Evolutionary conservation across 2,113 vertebrate species (phyloP).

Genomic region (Brachionichthys hirsutus): DNA sequence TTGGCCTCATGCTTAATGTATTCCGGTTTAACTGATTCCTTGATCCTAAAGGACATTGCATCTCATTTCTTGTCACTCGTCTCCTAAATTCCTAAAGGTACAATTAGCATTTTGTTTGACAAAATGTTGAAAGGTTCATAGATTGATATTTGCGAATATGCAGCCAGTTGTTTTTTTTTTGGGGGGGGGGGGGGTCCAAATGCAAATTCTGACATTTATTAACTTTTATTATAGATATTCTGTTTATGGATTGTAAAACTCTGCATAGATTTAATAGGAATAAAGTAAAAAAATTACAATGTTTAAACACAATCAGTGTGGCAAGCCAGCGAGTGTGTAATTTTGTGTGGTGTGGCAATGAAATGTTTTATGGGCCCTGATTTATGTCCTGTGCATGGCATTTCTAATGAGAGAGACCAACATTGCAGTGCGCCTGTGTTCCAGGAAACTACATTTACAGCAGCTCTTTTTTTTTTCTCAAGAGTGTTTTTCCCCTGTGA

Average conservation of each 20-base stretch:
- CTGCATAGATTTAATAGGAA: slow-evolving; percentile 98
- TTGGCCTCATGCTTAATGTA: slow-evolving; percentile 88
- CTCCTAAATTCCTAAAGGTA: slow-evolving; percentile 99
- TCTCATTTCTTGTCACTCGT: slow-evolving; percentile 99
- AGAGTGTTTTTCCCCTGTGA: slow-evolving; percentile 93
- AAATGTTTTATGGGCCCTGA: slow-evolving; percentile 98
- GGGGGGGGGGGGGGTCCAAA: no score
- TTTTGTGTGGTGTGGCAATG: slow-evolving; percentile 98
- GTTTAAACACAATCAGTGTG: slow-evolving; percentile 98
- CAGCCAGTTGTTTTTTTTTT: slow-evolving; percentile 75
- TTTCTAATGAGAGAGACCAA: slow-evolving; percentile 95
- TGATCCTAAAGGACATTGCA: slow-evolving; percentile 98
- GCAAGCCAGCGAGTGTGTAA: slow-evolving; percentile 96
- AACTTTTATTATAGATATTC: slow-evolving; percentile 98
- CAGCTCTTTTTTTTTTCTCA: slow-evolving; percentile 85
- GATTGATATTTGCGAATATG: slow-evolving; percentile 99
- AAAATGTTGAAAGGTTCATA: slow-evolving; percentile 99
- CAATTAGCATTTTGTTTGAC: slow-evolving; percentile 99
- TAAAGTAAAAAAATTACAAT: slow-evolving; percentile 98
- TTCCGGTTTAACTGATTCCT: slow-evolving; percentile 91
- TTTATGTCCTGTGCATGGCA: slow-evolving; percentile 97
- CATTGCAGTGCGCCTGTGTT: slow-evolving; percentile 93
- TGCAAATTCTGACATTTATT: slow-evolving; percentile 99
- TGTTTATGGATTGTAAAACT: slow-evolving; percentile 99
- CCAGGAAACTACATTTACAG: slow-evolving; percentile 97